Evolutionary conservation across 2,113 vertebrate genomes (phyloP).

Genomic region (Xenopus laevis): DNA sequence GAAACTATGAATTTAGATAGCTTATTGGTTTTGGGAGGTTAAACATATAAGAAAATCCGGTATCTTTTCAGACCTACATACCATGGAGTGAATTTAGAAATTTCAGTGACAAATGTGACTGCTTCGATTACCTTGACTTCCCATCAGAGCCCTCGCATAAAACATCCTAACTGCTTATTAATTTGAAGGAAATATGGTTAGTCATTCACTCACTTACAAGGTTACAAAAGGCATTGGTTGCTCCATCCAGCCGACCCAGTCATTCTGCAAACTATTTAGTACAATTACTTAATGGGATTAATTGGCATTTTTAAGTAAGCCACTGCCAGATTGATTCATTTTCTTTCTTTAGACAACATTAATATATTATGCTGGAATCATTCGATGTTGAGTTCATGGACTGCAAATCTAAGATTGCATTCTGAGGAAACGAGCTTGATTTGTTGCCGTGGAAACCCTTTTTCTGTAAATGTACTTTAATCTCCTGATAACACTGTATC

Average conservation of each 20-base stretch:
- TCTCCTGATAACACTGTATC: constrained; percentile 70
- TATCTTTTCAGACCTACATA: constrained; percentile 63
- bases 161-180: constrained; percentile 67
- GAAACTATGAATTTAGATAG: constrained; percentile 78
- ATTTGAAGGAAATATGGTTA: constrained; percentile 63
- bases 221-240: constrained; percentile 56
- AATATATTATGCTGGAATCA: constrained; percentile 70
- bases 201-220: constrained; percentile 62
- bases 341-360: constrained; percentile 65
- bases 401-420: constrained; percentile 66
- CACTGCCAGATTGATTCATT: constrained; percentile 63
- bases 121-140: constrained; percentile 60
- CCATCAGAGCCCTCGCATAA: constrained; percentile 59
- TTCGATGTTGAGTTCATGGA: constrained; percentile 72
- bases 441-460: constrained; percentile 79
- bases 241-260: constrained; percentile 24
- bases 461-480: constrained; percentile 74
- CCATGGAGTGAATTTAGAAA: constrained; percentile 63
- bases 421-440: constrained; percentile 72
- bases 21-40: constrained; percentile 78
- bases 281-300: constrained; percentile 66
- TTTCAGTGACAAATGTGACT: constrained; percentile 51
- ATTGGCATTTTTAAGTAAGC: constrained; percentile 70
- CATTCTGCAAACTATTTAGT: constrained; percentile 47
- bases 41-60: constrained; percentile 60